phyloP scores from a whole-genome alignment of 92 coral and sea anemone genomes.

The Meandrina meandrites region DNA sequence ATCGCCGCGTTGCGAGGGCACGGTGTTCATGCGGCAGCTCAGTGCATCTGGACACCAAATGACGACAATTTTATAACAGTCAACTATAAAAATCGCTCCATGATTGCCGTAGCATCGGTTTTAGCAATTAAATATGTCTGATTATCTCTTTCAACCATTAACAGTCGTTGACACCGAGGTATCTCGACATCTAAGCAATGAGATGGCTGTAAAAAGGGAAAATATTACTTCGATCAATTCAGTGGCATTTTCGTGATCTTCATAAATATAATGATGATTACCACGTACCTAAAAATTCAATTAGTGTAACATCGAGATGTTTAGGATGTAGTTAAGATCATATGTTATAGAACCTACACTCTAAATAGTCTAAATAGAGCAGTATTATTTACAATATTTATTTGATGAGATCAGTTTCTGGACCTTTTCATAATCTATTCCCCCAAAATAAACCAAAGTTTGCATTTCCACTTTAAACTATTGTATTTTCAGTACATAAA shows the following conservation, averaged over 20 bases:
- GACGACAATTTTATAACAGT: conserved; percentile 82
- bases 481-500: no score
- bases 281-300: background rate
- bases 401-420: background rate
- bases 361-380: background rate
- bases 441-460: no score
- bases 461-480: no score
- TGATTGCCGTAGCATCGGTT: conserved; percentile 83
- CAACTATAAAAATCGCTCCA: conserved; percentile 74
- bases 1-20: conserved; percentile 87
- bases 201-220: background rate
- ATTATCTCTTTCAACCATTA: conserved; percentile 1
- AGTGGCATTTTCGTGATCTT: background rate
- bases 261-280: background rate
- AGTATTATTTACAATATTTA: background rate
- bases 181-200: background rate
- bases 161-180: conserved; percentile 15
- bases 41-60: conserved; percentile 72
- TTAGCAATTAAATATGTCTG: conserved; percentile 68
- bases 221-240: background rate
- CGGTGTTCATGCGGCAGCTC: conserved; percentile 85
- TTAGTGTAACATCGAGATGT: background rate
- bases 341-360: background rate
- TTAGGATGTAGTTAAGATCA: background rate
- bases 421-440: background rate